These are phyloP conservation scores for Xylocopa sonorina DNA, from an alignment of 1,140 invertebrate genomes.

Conservation along the genomic window DNA sequence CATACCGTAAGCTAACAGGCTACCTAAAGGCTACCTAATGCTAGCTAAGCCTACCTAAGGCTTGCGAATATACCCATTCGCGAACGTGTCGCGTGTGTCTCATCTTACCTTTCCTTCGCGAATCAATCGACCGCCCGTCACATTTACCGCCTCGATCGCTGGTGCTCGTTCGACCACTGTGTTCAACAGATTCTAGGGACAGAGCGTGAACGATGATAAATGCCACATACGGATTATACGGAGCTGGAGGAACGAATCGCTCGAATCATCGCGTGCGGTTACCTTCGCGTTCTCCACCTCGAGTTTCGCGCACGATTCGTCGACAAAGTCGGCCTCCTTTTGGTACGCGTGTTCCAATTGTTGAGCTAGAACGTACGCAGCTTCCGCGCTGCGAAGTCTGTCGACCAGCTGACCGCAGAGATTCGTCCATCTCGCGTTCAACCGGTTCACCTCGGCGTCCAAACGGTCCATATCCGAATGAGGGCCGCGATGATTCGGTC, in stretches of 20 bases:
- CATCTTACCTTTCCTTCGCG: slow-evolving; percentile 97
- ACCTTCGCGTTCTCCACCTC: slow-evolving; percentile 92
- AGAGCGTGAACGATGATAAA: slow-evolving; percentile 36
- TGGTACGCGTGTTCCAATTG: slow-evolving; percentile 93
- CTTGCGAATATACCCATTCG: slow-evolving; percentile 44
- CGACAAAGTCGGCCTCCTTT: slow-evolving; percentile 93
- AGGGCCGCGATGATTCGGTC: slow-evolving; percentile 86
- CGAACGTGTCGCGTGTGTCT: slow-evolving; percentile 25
- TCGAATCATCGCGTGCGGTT: slow-evolving; percentile 42
- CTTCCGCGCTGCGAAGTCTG: slow-evolving; percentile 92
- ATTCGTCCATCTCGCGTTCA: slow-evolving; percentile 95
- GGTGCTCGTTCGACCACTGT: slow-evolving; percentile 94
- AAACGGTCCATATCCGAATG: slow-evolving; percentile 94
- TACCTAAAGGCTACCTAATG: slow-evolving; percentile 64
- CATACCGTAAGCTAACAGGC: slow-evolving; percentile 67
- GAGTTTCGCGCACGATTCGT: slow-evolving; percentile 89
- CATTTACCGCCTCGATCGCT: slow-evolving; percentile 97
- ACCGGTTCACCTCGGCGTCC: slow-evolving; percentile 95
- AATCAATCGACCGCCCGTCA: slow-evolving; percentile 96
- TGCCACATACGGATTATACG: not conserved
- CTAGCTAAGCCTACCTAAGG: slow-evolving; percentile 45
- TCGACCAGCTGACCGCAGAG: slow-evolving; percentile 95
- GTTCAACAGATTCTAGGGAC: slow-evolving; percentile 93
- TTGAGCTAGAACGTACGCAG: slow-evolving; percentile 91
- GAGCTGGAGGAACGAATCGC: not conserved